These are phyloP conservation scores for Campaea margaritaria DNA, from an alignment of 2,888 invertebrate species.

Conservation along the genomic window DNA sequence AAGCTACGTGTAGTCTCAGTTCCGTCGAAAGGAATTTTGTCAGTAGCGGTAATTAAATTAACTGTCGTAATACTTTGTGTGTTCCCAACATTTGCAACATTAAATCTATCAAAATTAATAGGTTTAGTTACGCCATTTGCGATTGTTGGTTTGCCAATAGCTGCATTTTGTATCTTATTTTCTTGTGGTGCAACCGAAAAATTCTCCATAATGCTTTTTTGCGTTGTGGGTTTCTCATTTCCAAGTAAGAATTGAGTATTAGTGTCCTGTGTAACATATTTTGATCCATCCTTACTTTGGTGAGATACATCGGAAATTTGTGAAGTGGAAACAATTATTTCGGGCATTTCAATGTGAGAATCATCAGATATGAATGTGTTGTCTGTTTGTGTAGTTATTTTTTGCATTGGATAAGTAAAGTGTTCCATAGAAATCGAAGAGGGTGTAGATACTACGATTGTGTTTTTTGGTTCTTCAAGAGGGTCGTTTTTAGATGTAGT, in stretches of 20 bases:
- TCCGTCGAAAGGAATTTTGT: neutral
- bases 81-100: neutral
- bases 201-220: neutral
- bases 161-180: neutral
- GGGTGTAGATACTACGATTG: neutral
- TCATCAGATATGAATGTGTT: neutral
- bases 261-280: neutral
- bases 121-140: too few relatives aligned
- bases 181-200: neutral
- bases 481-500: neutral
- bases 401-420: neutral
- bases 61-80: neutral
- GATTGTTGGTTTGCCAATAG: neutral
- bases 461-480: neutral
- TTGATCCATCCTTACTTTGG: neutral
- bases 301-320: neutral
- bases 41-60: slow-evolving; percentile 1
- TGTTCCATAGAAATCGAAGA: neutral
- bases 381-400: neutral
- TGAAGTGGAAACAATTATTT: neutral
- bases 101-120: neutral
- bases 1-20: neutral
- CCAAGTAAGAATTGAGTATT: neutral
- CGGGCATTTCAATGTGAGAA: neutral
- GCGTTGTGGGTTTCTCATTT: neutral